phyloP scores from a whole-genome alignment of 2,113 vertebrate genomes.

The Cyanoramphus novaezelandiae region DNA sequence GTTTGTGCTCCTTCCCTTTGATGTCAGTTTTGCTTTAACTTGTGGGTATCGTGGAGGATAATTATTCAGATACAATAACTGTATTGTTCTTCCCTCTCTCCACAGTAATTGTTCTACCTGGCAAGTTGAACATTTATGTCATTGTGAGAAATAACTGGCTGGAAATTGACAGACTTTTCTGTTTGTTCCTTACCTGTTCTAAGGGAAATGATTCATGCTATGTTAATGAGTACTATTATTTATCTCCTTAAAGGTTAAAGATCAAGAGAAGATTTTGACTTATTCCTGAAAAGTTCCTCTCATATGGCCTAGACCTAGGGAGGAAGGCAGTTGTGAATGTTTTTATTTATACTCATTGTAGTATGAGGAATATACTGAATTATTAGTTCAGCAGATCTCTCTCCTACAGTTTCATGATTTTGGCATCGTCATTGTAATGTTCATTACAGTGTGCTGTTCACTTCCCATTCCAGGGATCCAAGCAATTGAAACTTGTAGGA shows the following conservation, averaged over 20 bases:
- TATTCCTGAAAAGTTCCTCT: neutral
- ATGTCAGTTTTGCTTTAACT: neutral
- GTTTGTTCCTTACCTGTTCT: neutral
- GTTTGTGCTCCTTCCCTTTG: neutral
- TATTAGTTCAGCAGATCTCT: neutral
- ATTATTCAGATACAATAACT: neutral
- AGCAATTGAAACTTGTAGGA: neutral
- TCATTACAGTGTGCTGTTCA: neutral
- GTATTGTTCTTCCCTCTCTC: neutral
- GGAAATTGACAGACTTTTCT: neutral
- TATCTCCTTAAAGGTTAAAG: neutral
- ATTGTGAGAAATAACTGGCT: neutral
- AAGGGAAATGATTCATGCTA: neutral
- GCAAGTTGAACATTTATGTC: slow-evolving; percentile 11
- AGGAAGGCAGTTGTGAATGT: neutral
- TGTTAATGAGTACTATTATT: neutral
- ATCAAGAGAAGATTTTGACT: neutral
- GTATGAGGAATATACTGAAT: neutral
- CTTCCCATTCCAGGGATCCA: neutral
- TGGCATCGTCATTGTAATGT: neutral
- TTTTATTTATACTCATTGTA: neutral
- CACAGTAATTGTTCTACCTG: neutral
- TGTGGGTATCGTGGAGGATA: neutral
- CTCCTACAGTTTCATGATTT: neutral
- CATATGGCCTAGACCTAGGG: neutral